Evolutionary conservation across 1,140 invertebrate species (phyloP), one percentile per base, ranked within the genome.

Genomic region (Drosophila pandora): DNA sequence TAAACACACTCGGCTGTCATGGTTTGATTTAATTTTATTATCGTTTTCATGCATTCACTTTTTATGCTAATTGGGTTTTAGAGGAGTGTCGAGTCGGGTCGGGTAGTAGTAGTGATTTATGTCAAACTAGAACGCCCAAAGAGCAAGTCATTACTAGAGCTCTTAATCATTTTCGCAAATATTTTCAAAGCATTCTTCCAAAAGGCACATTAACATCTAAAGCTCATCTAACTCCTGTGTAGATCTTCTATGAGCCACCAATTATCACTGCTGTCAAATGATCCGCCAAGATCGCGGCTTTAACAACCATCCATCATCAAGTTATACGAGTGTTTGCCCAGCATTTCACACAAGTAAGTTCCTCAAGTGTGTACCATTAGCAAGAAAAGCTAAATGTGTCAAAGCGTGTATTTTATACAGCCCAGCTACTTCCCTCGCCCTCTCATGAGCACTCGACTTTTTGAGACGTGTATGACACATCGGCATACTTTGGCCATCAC

Each of bases 1-100:
- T 88, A 82, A 85, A 85, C 64, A 87, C 50, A 72, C 59, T 61
- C 43, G 32, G 62, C 59, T 64, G 67, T 68, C 64, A 58, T 73
- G 67, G 68, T 70, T 76, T 75, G 49, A 50, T 65, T 69, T 76
- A 56, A 76, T 68, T 62, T 76, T 59, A 59, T 74, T 74, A 75
- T 52, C 64, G 56, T 49, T 54, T 45, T 22, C 43, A 32, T 49
- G 34, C 23, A 55, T 73, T 63, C 32, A 32, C 43, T 65, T 75
- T 23, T 28, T 53, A 64, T 76, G 80, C 61, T 76, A 67, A 85
- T 83, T 76, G 63, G 23, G 23, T 52, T 61, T 62, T 52, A 59
- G 52, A 65, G 64, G 56, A 72, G 53, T 75, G 56, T 72, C 12
- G 34, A 34, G 17, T 56, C 9, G 1, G 17, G 1, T 13, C n/a